phyloP scores from a whole-genome alignment of 2,113 vertebrate species.

The Esox niger region DNA sequence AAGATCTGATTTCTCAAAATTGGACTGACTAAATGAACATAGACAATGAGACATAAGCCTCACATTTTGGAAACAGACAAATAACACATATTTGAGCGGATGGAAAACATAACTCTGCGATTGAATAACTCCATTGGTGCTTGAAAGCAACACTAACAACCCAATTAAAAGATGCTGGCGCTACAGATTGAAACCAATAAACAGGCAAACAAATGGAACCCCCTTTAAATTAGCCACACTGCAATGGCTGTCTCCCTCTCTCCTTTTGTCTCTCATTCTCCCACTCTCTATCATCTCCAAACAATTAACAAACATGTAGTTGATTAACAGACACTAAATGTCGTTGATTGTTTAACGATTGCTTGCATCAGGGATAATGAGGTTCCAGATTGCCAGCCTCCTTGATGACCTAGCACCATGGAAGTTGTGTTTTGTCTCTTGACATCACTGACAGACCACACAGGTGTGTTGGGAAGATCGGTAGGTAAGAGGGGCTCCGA shows the following conservation, averaged over 20 bases:
- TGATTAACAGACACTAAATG: conserved; percentile 68
- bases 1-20: too few species aligned
- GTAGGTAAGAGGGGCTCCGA: not conserved
- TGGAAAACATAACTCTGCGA: conserved; percentile 20
- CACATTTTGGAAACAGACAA: conserved; percentile 17
- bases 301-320: conserved; percentile 62
- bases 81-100: conserved; percentile 8
- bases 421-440: not conserved
- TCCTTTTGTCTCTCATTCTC: too few species aligned
- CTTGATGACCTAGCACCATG: conserved; percentile 36
- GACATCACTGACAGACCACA: not conserved
- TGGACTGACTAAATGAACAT: too few species aligned
- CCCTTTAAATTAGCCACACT: conserved; percentile 59
- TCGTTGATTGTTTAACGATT: conserved; percentile 64
- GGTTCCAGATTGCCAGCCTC: conserved; percentile 48
- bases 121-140: conserved; percentile 41
- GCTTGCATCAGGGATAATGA: conserved; percentile 56
- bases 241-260: conserved; percentile 42
- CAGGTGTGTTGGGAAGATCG: not conserved
- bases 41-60: not conserved
- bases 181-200: conserved; percentile 56
- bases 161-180: conserved; percentile 47
- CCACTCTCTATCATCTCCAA: conserved; percentile 62
- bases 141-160: conserved; percentile 50
- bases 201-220: conserved; percentile 62